Percentiles rank a stretch among this genome's conserved stretches.
Conservation (phyloP, 2,888 invertebrate genomes). For the Aspidiotus rigidus region DNA sequence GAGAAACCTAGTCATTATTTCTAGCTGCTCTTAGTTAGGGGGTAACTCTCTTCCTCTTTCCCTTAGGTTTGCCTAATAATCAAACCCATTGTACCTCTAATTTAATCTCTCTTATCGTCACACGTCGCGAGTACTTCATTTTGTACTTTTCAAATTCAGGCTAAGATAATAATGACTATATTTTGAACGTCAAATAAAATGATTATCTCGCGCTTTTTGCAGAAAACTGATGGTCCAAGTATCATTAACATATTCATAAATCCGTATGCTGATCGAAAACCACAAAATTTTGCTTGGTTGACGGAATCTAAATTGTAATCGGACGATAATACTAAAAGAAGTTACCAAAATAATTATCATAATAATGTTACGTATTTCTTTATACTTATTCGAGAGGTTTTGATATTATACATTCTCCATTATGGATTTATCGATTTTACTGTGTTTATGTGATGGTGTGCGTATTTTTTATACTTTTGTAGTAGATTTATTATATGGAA, state of each 20-base stretch:
- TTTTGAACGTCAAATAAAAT: slow-evolving; percentile 24
- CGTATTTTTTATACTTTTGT: too few species aligned
- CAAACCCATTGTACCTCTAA: neutral
- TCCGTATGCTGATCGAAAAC: slow-evolving; percentile 79
- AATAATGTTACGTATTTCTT: too few species aligned
- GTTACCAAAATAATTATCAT: neutral
- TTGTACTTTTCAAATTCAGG: neutral
- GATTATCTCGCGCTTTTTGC: slow-evolving; percentile 35
- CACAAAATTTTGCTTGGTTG: slow-evolving; percentile 83
- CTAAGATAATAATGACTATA: neutral
- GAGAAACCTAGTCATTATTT: too few species aligned
- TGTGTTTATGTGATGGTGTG: too few species aligned
- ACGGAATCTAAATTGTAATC: slow-evolving; percentile 78
- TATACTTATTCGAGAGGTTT: too few species aligned
- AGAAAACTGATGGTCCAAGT: slow-evolving; percentile 63
- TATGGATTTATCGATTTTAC: too few species aligned
- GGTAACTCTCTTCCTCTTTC: too few species aligned
- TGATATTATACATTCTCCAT: too few species aligned
- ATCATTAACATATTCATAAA: slow-evolving; percentile 86
- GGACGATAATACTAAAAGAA: neutral
- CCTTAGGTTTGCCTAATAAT: neutral
- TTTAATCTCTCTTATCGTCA: neutral
- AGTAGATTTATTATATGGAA: too few species aligned
- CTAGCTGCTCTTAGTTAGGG: too few species aligned
- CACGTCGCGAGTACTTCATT: too few species aligned